Evolutionary conservation across 2,888 invertebrate genomes (phyloP), one percentile per base, ranked within the genome.

Genomic region (Ophonus ardosiacus): DNA sequence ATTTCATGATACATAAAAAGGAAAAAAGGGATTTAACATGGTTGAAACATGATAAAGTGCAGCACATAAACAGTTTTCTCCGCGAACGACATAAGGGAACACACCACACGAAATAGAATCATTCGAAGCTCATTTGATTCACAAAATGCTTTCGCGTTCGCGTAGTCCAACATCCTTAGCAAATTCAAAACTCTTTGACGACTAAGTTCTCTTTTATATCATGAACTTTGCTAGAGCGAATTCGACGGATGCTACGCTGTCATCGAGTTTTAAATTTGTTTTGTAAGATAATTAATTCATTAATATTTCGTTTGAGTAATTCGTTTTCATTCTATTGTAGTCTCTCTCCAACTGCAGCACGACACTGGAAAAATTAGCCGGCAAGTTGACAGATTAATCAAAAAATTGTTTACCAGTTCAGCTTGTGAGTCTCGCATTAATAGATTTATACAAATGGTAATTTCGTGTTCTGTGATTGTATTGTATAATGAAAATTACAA

Each of bases 121-220:
- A 79, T 79, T 79, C 79, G 31, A 79, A 79, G 59, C 79, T 79
- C 59, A 79, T 79, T 79, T 79, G 57, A 57, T 79, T 79, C 79
- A 79, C 79, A 79, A 79, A 78, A 79, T 57, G 59, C 24, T 59
- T 24, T 57, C n/a, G n/a, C 78, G 18, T 7, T 8, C 8, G 8
- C 79, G 56, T 56, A 38, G 51, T 24, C 78, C 57, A 57, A 59
- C 57, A 79, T 57, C 79, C 56, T 79, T 79, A 79, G 57, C 79
- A 79, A 79, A 79, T 79, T 79, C 79, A 79, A 57, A 79, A 79
- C 79, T 79, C 79, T 79, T 79, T 59, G 31, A 57, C 79, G 57
- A 79, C 79, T 79, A 79, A 79, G n/a, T 79, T 79, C 57, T 31
- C 79, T 51, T 56, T 59, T 79, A 74, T 74, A 59, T 79, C 59